These are phyloP conservation scores for Gymnodraco acuticeps DNA, from an alignment of 2,797 vertebrate species.

Conservation along the genomic window DNA sequence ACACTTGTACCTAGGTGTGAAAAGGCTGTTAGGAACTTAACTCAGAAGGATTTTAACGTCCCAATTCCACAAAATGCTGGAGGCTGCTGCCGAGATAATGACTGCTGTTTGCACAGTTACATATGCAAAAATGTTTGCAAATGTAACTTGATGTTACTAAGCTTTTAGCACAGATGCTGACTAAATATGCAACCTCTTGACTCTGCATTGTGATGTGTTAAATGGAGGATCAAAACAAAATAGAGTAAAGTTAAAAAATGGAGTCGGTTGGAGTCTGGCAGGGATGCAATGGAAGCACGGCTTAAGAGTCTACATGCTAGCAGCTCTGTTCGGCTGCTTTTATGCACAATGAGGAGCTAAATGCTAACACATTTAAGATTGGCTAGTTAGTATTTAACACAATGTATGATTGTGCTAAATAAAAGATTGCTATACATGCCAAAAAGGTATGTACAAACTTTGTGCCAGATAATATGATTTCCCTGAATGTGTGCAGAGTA, in stretches of 20 bases:
- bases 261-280: too few relatives aligned
- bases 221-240: background rate
- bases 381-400: background rate
- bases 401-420: background rate
- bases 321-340: background rate
- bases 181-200: conserved; percentile 4
- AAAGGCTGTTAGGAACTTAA: conserved; percentile 35
- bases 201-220: background rate
- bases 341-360: background rate
- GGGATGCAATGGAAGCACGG: too few relatives aligned
- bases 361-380: background rate
- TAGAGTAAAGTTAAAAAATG: too few relatives aligned
- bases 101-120: conserved; percentile 26
- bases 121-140: background rate
- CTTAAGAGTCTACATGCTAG: background rate
- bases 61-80: conserved; percentile 25
- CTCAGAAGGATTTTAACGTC: conserved; percentile 27
- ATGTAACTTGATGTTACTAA: background rate
- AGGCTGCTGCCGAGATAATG: conserved; percentile 42
- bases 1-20: conserved; percentile 40
- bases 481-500: background rate
- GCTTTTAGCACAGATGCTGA: conserved; percentile 2
- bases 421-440: too few relatives aligned
- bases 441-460: too few relatives aligned
- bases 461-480: too few relatives aligned